A percentile compares a stretch with the other conserved stretches of the same genome.
Evolutionary conservation across 2,113 vertebrate genomes (phyloP).

Genomic region (Ictalurus furcatus): DNA sequence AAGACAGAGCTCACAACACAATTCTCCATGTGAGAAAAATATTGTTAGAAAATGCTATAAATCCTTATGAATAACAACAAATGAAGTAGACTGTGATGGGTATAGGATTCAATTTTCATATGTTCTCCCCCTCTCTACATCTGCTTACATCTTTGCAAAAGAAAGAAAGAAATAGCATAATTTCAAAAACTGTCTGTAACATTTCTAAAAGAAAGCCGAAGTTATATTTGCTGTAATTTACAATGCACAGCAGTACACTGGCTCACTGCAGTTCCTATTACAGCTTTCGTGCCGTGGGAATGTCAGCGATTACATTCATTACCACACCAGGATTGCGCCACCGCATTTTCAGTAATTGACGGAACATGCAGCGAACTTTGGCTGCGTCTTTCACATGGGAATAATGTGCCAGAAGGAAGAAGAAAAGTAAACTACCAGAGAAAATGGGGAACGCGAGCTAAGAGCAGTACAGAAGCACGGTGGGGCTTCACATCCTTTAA

Average conservation of each 20-base stretch:
- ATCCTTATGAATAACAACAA: neutral
- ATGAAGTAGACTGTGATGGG: neutral
- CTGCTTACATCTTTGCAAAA: neutral
- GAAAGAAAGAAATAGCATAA: neutral
- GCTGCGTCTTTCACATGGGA: conserved; percentile 61
- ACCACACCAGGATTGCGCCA: conserved; percentile 55
- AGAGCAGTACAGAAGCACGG: conserved; percentile 55
- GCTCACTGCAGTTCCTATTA: conserved; percentile 48
- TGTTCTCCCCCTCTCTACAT: neutral
- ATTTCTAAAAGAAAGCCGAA: neutral
- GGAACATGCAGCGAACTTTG: conserved; percentile 59
- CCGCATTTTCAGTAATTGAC: conserved; percentile 58
- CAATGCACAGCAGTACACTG: conserved; percentile 32
- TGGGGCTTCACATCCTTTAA: conserved; percentile 63
- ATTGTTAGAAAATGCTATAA: neutral
- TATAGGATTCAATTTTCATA: neutral
- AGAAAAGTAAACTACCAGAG: conserved; percentile 33
- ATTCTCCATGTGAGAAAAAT: neutral
- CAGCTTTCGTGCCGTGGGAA: conserved; percentile 56
- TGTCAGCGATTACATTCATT: conserved; percentile 61
- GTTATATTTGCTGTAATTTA: conserved; percentile 46
- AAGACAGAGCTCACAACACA: conserved; percentile 1
- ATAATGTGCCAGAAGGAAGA: conserved; percentile 53
- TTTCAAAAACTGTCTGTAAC: neutral
- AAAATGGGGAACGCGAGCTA: conserved; percentile 57